Evolutionary conservation across 1,140 invertebrate genomes (phyloP).

Genomic region (Megalopta genalis): DNA sequence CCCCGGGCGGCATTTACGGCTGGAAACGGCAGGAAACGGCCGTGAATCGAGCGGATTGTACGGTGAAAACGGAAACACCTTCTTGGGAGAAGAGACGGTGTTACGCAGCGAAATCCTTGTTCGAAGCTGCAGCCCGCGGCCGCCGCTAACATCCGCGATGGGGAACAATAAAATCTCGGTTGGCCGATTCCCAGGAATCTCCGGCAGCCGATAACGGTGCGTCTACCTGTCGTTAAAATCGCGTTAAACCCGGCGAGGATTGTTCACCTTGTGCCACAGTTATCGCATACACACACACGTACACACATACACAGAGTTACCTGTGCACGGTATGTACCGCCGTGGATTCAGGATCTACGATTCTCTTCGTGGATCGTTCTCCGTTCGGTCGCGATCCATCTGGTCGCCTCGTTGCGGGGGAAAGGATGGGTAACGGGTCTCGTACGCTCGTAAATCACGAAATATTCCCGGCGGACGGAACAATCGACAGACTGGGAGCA

Average conservation of each 20-base stretch:
- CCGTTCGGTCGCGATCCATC: not conserved
- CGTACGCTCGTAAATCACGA: slow-evolving; percentile 47
- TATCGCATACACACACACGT: slow-evolving; percentile 38
- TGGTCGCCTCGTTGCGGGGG: slow-evolving; percentile 2
- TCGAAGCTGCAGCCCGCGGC: no score
- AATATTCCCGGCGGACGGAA: slow-evolving; percentile 35
- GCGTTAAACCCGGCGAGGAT: slow-evolving; percentile 55
- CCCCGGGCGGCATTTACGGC: no score
- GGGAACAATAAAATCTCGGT: slow-evolving; percentile 34
- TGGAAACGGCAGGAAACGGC: no score
- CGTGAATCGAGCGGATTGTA: no score
- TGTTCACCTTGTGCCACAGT: slow-evolving; percentile 53
- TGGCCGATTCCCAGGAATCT: slow-evolving; percentile 42
- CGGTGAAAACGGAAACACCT: not conserved
- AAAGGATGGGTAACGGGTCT: slow-evolving; percentile 49
- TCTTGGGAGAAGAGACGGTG: not conserved
- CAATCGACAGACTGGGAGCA: not conserved
- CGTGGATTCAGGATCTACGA: slow-evolving; percentile 48
- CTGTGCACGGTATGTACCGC: no score
- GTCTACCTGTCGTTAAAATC: slow-evolving; percentile 55
- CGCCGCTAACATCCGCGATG: not conserved
- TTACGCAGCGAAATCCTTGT: no score
- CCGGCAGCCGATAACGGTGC: slow-evolving; percentile 42
- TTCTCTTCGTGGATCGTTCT: not conserved
- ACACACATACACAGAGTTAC: slow-evolving; percentile 35